Conservation (phyloP, 2,113 vertebrate species). For the Opisthocomus hoazin region DNA sequence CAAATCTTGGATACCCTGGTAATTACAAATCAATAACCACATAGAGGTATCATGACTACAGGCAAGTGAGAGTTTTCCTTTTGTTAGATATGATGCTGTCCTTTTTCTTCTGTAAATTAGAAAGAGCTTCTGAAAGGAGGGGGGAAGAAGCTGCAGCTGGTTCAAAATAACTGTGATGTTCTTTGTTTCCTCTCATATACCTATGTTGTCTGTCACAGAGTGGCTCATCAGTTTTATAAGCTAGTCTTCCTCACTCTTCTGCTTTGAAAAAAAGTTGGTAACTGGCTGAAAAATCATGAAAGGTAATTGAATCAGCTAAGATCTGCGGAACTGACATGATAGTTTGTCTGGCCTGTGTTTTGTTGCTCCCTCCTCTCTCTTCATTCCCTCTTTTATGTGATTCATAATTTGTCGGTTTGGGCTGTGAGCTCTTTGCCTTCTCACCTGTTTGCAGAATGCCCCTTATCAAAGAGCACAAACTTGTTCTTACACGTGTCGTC, state of each 20-base stretch:
- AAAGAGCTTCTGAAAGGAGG: background rate
- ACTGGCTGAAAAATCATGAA: background rate
- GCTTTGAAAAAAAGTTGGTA: background rate
- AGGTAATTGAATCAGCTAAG: background rate
- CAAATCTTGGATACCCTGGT: background rate
- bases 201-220: background rate
- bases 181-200: background rate
- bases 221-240: background rate
- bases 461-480: background rate
- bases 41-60: background rate
- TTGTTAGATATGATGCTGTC: background rate
- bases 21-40: background rate
- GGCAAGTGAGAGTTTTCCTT: background rate
- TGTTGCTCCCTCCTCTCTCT: background rate
- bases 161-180: background rate
- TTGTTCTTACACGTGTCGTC: accelerated
- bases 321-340: background rate
- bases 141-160: background rate
- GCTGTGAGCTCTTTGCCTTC: background rate
- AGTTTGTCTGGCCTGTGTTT: background rate
- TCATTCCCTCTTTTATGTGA: background rate
- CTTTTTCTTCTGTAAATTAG: background rate
- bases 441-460: background rate
- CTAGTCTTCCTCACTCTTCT: background rate
- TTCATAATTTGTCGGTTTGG: background rate